Conservation (phyloP, 2,113 vertebrate species). For the Protobothrops mucrosquamatus region DNA sequence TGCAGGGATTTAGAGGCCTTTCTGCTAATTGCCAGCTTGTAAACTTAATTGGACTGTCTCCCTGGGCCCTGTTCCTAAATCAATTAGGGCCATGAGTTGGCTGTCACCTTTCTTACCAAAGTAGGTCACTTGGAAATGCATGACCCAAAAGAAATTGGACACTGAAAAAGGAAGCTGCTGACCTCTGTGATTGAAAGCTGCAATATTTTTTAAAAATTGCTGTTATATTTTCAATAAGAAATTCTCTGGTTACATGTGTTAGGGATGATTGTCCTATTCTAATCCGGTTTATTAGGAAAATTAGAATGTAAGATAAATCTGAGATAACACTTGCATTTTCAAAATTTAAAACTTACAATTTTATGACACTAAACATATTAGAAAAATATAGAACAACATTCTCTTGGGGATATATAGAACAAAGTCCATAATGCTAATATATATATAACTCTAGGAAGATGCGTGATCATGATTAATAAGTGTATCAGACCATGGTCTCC, state of each 20-base stretch:
- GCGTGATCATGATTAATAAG: neutral
- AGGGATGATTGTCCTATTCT: constrained; percentile 19
- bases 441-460: neutral
- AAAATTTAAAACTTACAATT: neutral
- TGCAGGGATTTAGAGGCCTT: constrained; percentile 84
- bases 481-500: neutral
- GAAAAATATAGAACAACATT: neutral
- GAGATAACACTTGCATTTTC: neutral
- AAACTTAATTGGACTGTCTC: constrained; percentile 92
- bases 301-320: neutral
- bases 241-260: constrained; percentile 37
- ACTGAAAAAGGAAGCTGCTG: constrained; percentile 77
- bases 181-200: constrained; percentile 76
- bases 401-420: neutral
- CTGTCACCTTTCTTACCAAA: constrained; percentile 79
- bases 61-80: constrained; percentile 82
- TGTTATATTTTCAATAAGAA: constrained; percentile 60
- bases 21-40: constrained; percentile 95
- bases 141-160: constrained; percentile 75
- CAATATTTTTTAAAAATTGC: constrained; percentile 64
- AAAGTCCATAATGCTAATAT: neutral
- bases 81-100: constrained; percentile 85
- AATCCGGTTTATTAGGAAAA: constrained; percentile 21
- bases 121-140: constrained; percentile 73
- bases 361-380: neutral